Evolutionary conservation across 35 echinoderm and acorn worm genomes (phyloP), one percentile per base, ranked within the genome.

Genomic region (Amphiura filiformis): DNA sequence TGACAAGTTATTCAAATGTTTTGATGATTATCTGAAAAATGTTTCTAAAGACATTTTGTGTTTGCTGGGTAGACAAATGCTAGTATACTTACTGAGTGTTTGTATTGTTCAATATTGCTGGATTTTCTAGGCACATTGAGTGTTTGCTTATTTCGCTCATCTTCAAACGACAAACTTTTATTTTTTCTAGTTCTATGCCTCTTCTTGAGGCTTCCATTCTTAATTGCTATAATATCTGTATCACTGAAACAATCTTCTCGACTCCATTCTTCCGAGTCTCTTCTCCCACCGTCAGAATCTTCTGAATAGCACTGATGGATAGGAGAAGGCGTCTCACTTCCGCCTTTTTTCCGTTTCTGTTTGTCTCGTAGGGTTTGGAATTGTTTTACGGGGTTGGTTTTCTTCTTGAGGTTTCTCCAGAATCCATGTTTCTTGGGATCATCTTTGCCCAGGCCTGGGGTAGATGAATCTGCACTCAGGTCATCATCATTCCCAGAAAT

Each of bases 401-500:
- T 90, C 34, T 90, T 81, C 80, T 90, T 90, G 35, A 90, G 80
- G 31, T 56, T 81, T n/a, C 81, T 90, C 88, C 88, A 90, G 32
- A 90, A 80, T 17, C 88, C 81, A 13, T 80, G 80, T 76, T 65
- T 75, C 65, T 90, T 89, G n/a, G 81, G 56, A 31, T 65, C 35
- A 65, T 47, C 88, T 11, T 65, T 52, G 52, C 32, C 11, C 35
- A 81, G 37, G 26, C 32, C 77, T 34, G 80, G 88, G 14, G 80
- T 64, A 35, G 88, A 77, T 26, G 56, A 56, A 3, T 85, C 52
- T 13, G 56, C 57, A 14, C 83, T 64, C 13, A 65, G 26, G 30
- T 85, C 32, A 17, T 90, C 88, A 39, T 84, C 88, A 49, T 83
- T 81, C 37, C 88, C 77, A 36, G 80, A 36, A 42, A 90, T 52